These are phyloP conservation scores for Aphrophora alni DNA, from an alignment of 2,888 invertebrate species.

Conservation along the genomic window DNA sequence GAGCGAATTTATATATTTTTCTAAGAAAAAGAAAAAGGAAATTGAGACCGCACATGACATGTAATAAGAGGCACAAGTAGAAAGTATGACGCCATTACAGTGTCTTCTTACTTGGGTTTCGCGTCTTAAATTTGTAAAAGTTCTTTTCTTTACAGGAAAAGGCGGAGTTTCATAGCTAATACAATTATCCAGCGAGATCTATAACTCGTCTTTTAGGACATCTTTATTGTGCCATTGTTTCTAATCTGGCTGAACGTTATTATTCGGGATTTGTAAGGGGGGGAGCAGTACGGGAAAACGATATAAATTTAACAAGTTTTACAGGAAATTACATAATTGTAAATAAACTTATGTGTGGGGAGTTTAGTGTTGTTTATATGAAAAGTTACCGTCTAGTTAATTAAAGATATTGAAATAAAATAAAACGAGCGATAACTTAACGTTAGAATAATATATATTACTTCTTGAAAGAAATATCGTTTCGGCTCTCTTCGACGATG, in stretches of 20 bases:
- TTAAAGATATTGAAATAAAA: no score
- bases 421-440: no score
- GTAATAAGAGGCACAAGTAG: conserved; percentile 1
- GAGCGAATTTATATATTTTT: conserved; percentile 2
- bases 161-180: not conserved
- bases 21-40: not conserved
- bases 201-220: not conserved
- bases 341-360: not conserved
- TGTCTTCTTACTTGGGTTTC: not conserved
- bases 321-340: conserved; percentile 6
- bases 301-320: not conserved
- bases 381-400: no score
- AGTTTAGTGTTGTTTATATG: not conserved
- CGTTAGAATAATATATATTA: no score
- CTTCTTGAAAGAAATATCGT: no score
- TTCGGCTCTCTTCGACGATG: no score
- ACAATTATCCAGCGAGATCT: not conserved
- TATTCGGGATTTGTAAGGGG: not conserved
- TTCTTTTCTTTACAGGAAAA: conserved; percentile 9
- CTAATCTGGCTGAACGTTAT: conserved; percentile 2
- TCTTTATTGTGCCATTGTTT: conserved; percentile 6
- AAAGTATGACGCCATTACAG: conserved; percentile 6
- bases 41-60: conserved; percentile 6
- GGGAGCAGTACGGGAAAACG: not conserved
- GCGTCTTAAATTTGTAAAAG: conserved; percentile 9